A percentile compares a stretch with the other conserved stretches of the same genome.
Conservation (phyloP, 1,140 invertebrate species). For the Idris sp. region DNA sequence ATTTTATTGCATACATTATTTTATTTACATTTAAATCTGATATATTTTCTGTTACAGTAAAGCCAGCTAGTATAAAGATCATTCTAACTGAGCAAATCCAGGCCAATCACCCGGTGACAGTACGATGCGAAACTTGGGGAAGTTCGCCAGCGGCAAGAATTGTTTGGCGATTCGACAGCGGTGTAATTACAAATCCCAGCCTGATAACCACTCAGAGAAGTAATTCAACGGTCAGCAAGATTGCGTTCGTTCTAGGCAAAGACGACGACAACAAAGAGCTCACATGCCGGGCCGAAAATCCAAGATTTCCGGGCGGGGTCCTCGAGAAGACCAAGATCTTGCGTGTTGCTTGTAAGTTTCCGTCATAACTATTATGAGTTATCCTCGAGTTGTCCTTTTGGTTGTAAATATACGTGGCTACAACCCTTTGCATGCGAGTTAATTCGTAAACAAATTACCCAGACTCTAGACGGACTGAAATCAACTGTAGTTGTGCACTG, state of each 20-base stretch:
- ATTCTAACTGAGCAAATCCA: conserved; percentile 81
- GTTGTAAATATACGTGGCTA: background rate
- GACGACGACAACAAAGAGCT: conserved; percentile 90
- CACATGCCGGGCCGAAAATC: conserved; percentile 92
- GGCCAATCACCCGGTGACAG: conserved; percentile 81
- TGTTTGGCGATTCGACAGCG: conserved; percentile 84
- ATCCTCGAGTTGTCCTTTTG: conserved; percentile 24
- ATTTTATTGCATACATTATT: no score
- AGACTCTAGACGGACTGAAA: conserved; percentile 18
- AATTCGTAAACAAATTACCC: conserved; percentile 53
- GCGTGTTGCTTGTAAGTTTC: conserved; percentile 90
- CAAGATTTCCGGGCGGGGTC: conserved; percentile 88
- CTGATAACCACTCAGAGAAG: conserved; percentile 79
- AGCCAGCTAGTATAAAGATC: conserved; percentile 84
- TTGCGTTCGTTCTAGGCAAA: conserved; percentile 84
- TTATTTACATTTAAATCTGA: no score
- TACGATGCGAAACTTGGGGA: conserved; percentile 85
- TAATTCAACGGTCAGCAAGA: conserved; percentile 86
- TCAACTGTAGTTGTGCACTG: conserved; percentile 6
- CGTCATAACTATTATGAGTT: conserved; percentile 54
- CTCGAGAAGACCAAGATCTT: conserved; percentile 87
- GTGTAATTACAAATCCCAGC: conserved; percentile 80
- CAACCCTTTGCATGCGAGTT: conserved; percentile 13
- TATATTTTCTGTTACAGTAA: conserved; percentile 78
- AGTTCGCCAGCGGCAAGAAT: conserved; percentile 86